A percentile compares a stretch with the other conserved stretches of the same genome.
Evolutionary conservation across 2,113 vertebrate genomes (phyloP).

Genomic region (rat (Rattus norvegicus)): GRCr8 NC_086023.1:105453501-105454000

Average conservation of each 20-base stretch:
- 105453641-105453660: background rate
- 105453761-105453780: background rate
- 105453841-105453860: background rate
- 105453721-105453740: background rate
- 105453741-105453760: background rate
- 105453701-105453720: background rate
- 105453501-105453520: background rate
- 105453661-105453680: background rate
- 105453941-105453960: background rate
- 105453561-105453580: background rate
- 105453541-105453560: background rate
- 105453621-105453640: background rate
- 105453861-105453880: background rate
- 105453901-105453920: background rate
- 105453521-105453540: constrained; percentile 11
- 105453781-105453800: too few relatives aligned
- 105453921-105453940: background rate
- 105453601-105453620: background rate
- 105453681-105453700: background rate
- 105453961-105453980: background rate
- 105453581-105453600: background rate
- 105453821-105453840: background rate
- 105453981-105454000: background rate
- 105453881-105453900: background rate
- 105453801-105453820: background rate